These are phyloP conservation scores for Moxostoma hubbsi DNA, from an alignment of 2,797 vertebrate species.

Conservation along the genomic window DNA sequence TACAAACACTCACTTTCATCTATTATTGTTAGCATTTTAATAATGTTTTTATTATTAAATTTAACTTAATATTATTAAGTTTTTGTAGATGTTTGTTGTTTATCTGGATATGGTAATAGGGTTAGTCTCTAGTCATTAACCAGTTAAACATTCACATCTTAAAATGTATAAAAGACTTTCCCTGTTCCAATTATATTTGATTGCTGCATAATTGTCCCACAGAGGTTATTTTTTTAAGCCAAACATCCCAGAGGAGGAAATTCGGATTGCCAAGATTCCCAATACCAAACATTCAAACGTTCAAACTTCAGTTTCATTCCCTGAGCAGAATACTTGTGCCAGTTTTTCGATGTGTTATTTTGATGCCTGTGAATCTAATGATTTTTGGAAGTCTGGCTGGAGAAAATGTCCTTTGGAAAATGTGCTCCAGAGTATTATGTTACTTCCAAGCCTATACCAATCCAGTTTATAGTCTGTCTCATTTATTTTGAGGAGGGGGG, in stretches of 20 bases:
- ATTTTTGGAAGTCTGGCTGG: not conserved
- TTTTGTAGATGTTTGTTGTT: not conserved
- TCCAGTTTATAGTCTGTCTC: not conserved
- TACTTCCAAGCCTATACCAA: not conserved
- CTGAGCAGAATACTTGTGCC: not conserved
- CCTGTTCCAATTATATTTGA: not conserved
- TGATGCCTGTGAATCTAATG: not conserved
- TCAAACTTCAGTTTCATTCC: not conserved
- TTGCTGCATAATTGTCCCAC: not conserved
- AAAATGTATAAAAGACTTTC: conserved; percentile 2
- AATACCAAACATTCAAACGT: not conserved
- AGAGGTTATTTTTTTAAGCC: conserved; percentile 1
- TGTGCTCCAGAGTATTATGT: not conserved
- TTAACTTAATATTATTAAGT: too few relatives aligned
- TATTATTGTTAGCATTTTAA: too few relatives aligned
- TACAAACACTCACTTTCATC: too few relatives aligned
- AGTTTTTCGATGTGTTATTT: not conserved
- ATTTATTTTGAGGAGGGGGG: not conserved
- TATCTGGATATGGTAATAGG: not conserved
- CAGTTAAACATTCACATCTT: not conserved
- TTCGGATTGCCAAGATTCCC: not conserved
- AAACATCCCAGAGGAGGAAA: not conserved
- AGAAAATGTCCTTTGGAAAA: not conserved
- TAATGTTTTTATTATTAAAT: too few relatives aligned
- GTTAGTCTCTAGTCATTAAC: not conserved